Conservation (phyloP, 2,888 invertebrate species). For the Drosophila trichaetosa region DNA sequence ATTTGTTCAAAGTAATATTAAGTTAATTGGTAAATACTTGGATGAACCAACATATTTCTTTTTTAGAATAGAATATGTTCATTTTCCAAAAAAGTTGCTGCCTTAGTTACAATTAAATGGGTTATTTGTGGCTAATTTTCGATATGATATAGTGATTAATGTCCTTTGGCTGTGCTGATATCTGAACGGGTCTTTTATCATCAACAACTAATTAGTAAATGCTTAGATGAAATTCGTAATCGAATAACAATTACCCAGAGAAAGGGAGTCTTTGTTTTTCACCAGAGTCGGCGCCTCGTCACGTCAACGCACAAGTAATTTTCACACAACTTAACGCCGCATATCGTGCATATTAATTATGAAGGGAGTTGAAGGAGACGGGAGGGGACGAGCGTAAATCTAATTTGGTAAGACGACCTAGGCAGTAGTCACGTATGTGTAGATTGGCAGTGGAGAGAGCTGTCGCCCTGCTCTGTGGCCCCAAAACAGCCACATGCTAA, state of each 20-base stretch:
- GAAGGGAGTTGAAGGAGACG: conserved; percentile 14
- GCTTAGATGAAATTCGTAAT: conserved; percentile 58
- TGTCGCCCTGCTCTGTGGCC: neutral
- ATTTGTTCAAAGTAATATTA: neutral
- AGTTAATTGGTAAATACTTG: neutral
- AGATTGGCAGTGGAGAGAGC: conserved; percentile 28
- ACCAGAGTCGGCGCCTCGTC: conserved; percentile 44
- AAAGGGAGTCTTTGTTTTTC: conserved; percentile 42
- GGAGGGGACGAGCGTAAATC: conserved; percentile 47
- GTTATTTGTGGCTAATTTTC: neutral
- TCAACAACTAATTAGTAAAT: conserved; percentile 75
- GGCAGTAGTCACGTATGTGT: conserved; percentile 56
- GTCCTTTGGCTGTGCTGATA: neutral
- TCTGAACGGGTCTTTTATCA: conserved; percentile 35
- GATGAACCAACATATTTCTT: neutral
- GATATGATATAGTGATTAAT: conserved; percentile 26
- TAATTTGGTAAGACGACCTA: conserved; percentile 71
- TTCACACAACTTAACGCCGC: conserved; percentile 80
- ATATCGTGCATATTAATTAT: conserved; percentile 80
- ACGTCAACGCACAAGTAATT: conserved; percentile 74
- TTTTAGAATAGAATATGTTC: neutral
- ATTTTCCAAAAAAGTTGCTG: neutral
- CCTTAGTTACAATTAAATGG: neutral
- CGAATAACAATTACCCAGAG: conserved; percentile 56
- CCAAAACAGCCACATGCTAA: conserved; percentile 44